Evolutionary conservation across 1,140 invertebrate genomes (phyloP).

Genomic region (Listronotus oregonensis): DNA sequence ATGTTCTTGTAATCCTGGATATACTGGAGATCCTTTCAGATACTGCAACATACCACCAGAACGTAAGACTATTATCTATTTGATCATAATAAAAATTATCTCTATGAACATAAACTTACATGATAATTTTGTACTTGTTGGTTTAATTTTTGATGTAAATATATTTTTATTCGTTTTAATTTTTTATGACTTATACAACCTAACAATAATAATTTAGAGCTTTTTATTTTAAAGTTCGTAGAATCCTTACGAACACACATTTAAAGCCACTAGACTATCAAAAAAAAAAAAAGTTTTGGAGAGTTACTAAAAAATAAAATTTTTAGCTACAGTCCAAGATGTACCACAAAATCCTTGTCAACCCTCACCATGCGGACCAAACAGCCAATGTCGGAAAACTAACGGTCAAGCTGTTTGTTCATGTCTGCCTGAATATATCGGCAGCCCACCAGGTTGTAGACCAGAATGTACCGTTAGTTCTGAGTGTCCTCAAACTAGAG

Average conservation of each 20-base stretch:
- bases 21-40: slow-evolving; percentile 66
- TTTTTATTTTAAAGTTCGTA: too few species aligned
- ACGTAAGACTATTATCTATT: slow-evolving; percentile 36
- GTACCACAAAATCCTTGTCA: slow-evolving; percentile 64
- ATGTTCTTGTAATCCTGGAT: slow-evolving; percentile 63
- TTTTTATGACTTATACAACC: too few species aligned
- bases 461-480: slow-evolving; percentile 74
- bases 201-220: too few species aligned
- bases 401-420: slow-evolving; percentile 68
- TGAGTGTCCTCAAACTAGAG: slow-evolving; percentile 68
- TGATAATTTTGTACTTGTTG: too few species aligned
- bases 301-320: too few species aligned
- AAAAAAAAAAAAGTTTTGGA: too few species aligned
- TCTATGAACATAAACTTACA: too few species aligned
- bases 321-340: too few species aligned
- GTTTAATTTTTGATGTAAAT: too few species aligned
- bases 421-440: slow-evolving; percentile 69
- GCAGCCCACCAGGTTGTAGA: slow-evolving; percentile 73
- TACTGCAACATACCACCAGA: slow-evolving; percentile 56
- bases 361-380: slow-evolving; percentile 80
- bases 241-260: too few species aligned
- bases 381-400: slow-evolving; percentile 74
- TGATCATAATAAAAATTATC: background rate
- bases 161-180: too few species aligned
- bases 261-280: too few species aligned